Base-by-base conservation (phyloP, 1,140 invertebrate genomes). In the Uloborus diversus region DNA sequence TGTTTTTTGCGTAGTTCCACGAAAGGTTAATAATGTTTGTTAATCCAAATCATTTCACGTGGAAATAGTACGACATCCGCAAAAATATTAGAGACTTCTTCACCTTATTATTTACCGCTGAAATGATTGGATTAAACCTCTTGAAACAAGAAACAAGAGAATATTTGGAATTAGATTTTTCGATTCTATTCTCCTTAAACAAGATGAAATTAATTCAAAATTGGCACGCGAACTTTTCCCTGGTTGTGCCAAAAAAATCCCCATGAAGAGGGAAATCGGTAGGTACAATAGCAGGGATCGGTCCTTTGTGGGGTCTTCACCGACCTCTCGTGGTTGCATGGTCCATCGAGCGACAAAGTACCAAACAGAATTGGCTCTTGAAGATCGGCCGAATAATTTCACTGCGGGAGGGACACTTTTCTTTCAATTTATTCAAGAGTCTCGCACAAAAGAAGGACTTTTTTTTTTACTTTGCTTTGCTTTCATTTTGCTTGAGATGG, bases 361-460 rank as follows among this genome's bases (percentile, higher is more conserved):
- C 20, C 64, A 47, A 49, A 28, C 64, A 66, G 42, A 66, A 66
- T 66, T 66, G 64, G 64, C 64, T 66, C 64, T 66, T 27, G 30
- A 28, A 66, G 51, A 66, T 32, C 64, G 17, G 64, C 35, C 14
- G 64, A 27, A 49, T 66, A 51, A 51, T 66, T 66, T 66, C 27
- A 49, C 42, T 47, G 64, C 64, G 35, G 61, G 64, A 13, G 17
- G 23, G 17, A n/a, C 64, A 66, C 64, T 66, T 66, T 28, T 4
- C 42, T 14, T 49, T 49, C 23, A 47, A 66, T 66, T 51, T 37
- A 30, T n/a, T 49, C 37, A 30, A 25, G 4, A 3, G 23, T 7
- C 3, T 25, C 14, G n/a, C 14, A 66, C 2, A 51, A 37, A 49
- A 51, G 14, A 51, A 47, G 37, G 64, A n/a, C n/a, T n/a, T n/a